These are phyloP conservation scores for Epirrita christyi DNA, from an alignment of 2,888 invertebrate species.

Conservation along the genomic window DNA sequence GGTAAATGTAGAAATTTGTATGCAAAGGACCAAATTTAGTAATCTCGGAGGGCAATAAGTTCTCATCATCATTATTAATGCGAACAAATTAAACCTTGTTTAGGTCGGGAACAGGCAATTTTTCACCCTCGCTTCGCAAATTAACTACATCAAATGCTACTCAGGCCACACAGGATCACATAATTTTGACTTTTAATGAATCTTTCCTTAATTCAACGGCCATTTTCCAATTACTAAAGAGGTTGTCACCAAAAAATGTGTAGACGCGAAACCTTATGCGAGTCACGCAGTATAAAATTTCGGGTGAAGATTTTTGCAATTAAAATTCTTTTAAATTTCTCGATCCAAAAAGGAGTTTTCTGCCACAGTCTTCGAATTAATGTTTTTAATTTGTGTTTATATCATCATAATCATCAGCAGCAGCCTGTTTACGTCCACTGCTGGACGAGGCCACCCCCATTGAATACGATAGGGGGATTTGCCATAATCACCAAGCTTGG, in stretches of 20 bases:
- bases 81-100: constrained; percentile 75
- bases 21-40: constrained; percentile 41
- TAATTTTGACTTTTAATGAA: constrained; percentile 57
- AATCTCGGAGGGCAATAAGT: constrained; percentile 57
- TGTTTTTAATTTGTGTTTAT: not conserved
- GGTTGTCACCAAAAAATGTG: constrained; percentile 17
- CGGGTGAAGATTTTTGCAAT: constrained; percentile 14
- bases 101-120: constrained; percentile 66
- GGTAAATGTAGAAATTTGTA: constrained; percentile 28
- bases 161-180: constrained; percentile 55
- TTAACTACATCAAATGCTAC: constrained; percentile 77
- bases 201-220: constrained; percentile 40
- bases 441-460: too few species aligned
- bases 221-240: constrained; percentile 26
- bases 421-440: too few species aligned
- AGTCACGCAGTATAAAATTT: constrained; percentile 19
- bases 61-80: constrained; percentile 77
- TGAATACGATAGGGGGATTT: too few species aligned
- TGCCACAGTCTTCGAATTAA: not conserved
- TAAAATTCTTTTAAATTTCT: constrained; percentile 12
- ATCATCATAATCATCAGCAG: too few species aligned
- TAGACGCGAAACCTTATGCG: constrained; percentile 14
- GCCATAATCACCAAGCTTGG: too few species aligned
- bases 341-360: not conserved
- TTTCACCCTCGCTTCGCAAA: constrained; percentile 73